Evolutionary conservation across 2,888 invertebrate genomes (phyloP).

Genomic region (Melipona beecheii): DNA sequence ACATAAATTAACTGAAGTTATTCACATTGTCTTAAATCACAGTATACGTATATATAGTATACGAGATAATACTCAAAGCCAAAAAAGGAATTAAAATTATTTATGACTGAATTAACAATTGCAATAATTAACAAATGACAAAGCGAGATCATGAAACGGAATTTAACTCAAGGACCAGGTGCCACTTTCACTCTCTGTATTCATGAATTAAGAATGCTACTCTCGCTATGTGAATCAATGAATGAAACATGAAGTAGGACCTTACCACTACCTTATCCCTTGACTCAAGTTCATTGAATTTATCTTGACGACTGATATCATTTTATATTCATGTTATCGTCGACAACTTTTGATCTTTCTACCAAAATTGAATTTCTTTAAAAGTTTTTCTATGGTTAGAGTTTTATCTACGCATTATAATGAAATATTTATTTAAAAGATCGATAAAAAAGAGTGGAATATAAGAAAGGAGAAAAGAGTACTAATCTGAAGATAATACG

Average conservation of each 20-base stretch:
- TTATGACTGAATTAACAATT: neutral
- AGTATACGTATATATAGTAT: neutral
- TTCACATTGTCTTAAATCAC: neutral
- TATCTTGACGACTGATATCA: neutral
- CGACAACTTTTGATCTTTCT: neutral
- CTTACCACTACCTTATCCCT: neutral
- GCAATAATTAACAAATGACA: neutral
- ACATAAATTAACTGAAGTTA: neutral
- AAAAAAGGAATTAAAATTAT: neutral
- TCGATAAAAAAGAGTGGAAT: neutral
- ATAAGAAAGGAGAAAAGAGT: neutral
- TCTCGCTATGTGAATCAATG: slow-evolving; percentile 30
- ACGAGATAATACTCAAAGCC: neutral
- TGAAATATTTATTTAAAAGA: neutral
- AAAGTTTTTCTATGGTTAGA: neutral
- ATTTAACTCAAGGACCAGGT: slow-evolving; percentile 27
- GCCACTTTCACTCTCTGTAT: slow-evolving; percentile 13
- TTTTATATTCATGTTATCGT: neutral
- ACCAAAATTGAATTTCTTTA: too few species aligned
- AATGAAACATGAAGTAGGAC: slow-evolving; percentile 54
- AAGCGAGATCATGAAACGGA: neutral
- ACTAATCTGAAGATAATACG: neutral
- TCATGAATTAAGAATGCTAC: slow-evolving; percentile 36
- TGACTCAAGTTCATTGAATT: slow-evolving; percentile 13
- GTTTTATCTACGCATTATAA: neutral